These are phyloP conservation scores for Tetramorium simillimum DNA, from an alignment of 1,140 invertebrate species.

Conservation along the genomic window DNA sequence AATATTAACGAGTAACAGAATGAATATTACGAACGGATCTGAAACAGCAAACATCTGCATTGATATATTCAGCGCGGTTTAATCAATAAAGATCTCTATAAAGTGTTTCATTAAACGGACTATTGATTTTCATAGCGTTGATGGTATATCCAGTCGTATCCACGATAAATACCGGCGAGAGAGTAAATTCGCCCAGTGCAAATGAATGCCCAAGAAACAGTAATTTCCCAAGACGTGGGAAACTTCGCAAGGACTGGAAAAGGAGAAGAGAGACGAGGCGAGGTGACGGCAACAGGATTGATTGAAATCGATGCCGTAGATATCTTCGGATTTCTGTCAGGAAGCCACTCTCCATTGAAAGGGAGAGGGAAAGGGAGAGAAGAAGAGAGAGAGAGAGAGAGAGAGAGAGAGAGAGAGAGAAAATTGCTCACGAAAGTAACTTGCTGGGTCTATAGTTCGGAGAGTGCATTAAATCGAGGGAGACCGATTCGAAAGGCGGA, in stretches of 20 bases:
- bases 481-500: conserved; percentile 45
- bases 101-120: conserved; percentile 31
- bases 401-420: not conserved
- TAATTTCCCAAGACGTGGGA: conserved; percentile 40
- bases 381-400: not conserved
- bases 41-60: not conserved
- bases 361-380: not conserved
- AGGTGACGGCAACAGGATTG: conserved; percentile 69
- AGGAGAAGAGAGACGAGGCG: conserved; percentile 27
- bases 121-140: conserved; percentile 29
- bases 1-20: not conserved
- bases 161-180: conserved; percentile 29
- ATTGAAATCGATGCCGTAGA: conserved; percentile 76
- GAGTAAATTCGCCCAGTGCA: conserved; percentile 32
- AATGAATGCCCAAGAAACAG: conserved; percentile 28
- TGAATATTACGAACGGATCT: not conserved
- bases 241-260: conserved; percentile 23
- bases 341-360: conserved; percentile 56
- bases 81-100: conserved; percentile 21
- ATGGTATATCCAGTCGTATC: not conserved
- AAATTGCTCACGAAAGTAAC: conserved; percentile 43
- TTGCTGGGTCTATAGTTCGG: conserved; percentile 25
- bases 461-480: conserved; percentile 48
- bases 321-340: conserved; percentile 47
- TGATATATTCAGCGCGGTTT: not conserved